Percentiles rank a stretch among this genome's conserved stretches.
Conservation (phyloP, 2,888 invertebrate genomes). For the Drosophila quasianomalipes region DNA sequence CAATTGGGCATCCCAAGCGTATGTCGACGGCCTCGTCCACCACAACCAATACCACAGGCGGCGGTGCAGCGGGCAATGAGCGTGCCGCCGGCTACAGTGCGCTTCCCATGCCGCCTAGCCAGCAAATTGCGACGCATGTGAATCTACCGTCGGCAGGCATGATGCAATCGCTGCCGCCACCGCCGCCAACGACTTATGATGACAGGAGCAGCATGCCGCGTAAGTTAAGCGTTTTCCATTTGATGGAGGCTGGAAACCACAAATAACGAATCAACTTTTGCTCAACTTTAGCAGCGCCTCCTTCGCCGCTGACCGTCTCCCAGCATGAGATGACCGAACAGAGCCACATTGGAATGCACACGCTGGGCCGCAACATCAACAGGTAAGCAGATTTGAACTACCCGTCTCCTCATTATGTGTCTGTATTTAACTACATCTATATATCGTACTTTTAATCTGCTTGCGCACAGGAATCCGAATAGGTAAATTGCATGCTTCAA, state of each 20-base stretch:
- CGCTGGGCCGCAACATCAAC: conserved; percentile 85
- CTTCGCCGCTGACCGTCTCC: conserved; percentile 91
- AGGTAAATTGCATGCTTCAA: conserved; percentile 75
- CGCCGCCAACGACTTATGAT: conserved; percentile 88
- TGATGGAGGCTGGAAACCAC: neutral
- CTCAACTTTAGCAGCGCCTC: conserved; percentile 88
- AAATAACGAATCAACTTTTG: neutral
- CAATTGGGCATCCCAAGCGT: conserved; percentile 91
- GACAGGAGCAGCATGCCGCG: conserved; percentile 92
- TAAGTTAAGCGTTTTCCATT: conserved; percentile 86
- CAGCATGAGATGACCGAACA: conserved; percentile 87
- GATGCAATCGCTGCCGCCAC: conserved; percentile 93
- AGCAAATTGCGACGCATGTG: conserved; percentile 86
- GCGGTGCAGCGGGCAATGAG: conserved; percentile 85
- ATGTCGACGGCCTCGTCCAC: conserved; percentile 84
- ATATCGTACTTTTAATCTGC: conserved; percentile 52
- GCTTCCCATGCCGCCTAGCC: conserved; percentile 89
- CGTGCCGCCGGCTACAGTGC: conserved; percentile 94
- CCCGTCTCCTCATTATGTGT: neutral
- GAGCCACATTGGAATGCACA: conserved; percentile 87
- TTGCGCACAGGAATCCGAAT: conserved; percentile 78
- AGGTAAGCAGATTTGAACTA: conserved; percentile 69
- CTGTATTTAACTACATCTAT: conserved; percentile 36
- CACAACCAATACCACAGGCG: conserved; percentile 73
- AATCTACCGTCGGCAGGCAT: conserved; percentile 90